phyloP scores from a whole-genome alignment of 2,888 invertebrate genomes.

The Leptothorax acervorum region DNA sequence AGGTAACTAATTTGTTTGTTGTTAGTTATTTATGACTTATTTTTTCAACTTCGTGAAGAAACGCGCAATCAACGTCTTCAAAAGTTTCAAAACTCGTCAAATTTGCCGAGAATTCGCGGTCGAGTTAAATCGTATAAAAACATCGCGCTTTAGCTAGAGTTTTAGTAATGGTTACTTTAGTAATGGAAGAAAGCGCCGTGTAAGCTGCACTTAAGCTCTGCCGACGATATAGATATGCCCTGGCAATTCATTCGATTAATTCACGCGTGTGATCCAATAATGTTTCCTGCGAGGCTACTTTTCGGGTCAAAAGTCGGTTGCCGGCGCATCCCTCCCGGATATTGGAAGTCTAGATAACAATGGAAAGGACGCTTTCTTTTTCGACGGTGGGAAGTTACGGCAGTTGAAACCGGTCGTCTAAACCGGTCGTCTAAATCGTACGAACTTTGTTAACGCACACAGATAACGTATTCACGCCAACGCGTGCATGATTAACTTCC shows the following conservation, averaged over 20 bases:
- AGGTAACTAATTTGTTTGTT: neutral
- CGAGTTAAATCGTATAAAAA: slow-evolving; percentile 8
- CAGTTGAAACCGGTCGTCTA: neutral
- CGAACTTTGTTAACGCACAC: slow-evolving; percentile 22
- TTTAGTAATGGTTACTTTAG: neutral
- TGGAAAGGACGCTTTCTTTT: slow-evolving; percentile 23
- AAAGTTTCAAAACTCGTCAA: neutral
- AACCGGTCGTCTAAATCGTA: neutral
- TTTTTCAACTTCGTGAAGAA: neutral
- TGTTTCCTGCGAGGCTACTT: slow-evolving; percentile 29
- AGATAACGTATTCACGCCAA: neutral
- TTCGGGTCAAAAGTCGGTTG: slow-evolving; percentile 26
- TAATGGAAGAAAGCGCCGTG: neutral
- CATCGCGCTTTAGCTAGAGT: neutral
- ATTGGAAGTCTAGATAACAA: slow-evolving; percentile 34
- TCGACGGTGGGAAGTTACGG: neutral
- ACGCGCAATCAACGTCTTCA: neutral
- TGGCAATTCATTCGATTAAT: slow-evolving; percentile 34
- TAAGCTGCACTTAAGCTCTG: slow-evolving; percentile 19
- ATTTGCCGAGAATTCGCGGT: neutral
- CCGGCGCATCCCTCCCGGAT: slow-evolving; percentile 28
- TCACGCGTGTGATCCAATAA: slow-evolving; percentile 33
- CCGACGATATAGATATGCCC: neutral
- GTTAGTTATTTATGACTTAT: neutral
- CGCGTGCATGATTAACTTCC: slow-evolving; percentile 25